phyloP scores from a whole-genome alignment of 2,888 invertebrate genomes.

The Scaptomyza reducta region DNA sequence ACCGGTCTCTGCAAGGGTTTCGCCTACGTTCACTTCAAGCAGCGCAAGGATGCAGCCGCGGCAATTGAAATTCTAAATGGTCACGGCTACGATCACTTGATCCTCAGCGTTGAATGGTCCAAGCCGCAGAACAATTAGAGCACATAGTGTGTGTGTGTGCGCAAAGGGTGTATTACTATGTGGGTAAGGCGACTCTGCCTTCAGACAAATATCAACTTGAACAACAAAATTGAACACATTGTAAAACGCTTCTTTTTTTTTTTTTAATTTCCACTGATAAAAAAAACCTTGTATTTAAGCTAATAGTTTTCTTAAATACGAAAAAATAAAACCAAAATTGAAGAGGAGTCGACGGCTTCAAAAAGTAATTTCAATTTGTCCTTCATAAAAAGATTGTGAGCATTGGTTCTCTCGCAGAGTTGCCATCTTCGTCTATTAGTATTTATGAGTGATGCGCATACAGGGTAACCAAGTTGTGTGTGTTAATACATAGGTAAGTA shows the following conservation, averaged over 20 bases:
- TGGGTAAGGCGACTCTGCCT: not conserved
- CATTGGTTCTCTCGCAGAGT: not conserved
- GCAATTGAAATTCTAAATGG: conserved; percentile 96
- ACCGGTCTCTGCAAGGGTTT: conserved; percentile 97
- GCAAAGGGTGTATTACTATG: conserved; percentile 3
- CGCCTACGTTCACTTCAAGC: conserved; percentile 98
- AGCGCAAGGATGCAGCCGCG: conserved; percentile 94
- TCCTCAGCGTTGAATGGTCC: conserved; percentile 99
- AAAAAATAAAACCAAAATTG: conserved; percentile 14
- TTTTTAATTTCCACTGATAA: conserved; percentile 23
- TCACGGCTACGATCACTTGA: conserved; percentile 98
- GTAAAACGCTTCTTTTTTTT: conserved; percentile 22
- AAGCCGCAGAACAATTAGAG: conserved; percentile 88
- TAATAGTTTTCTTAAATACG: conserved; percentile 36
- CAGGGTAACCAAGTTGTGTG: not conserved
- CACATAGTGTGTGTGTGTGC: conserved; percentile 15
- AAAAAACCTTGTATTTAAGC: conserved; percentile 37
- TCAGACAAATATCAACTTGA: conserved; percentile 1
- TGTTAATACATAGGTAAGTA: not conserved
- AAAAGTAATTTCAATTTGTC: conserved; percentile 6
- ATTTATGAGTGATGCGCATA: not conserved
- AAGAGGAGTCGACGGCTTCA: conserved; percentile 7
- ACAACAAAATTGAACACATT: not conserved
- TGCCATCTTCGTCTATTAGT: not conserved
- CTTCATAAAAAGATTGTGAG: not conserved